Conservation (phyloP, 2,797 vertebrate species). For the Columba guinea region DNA sequence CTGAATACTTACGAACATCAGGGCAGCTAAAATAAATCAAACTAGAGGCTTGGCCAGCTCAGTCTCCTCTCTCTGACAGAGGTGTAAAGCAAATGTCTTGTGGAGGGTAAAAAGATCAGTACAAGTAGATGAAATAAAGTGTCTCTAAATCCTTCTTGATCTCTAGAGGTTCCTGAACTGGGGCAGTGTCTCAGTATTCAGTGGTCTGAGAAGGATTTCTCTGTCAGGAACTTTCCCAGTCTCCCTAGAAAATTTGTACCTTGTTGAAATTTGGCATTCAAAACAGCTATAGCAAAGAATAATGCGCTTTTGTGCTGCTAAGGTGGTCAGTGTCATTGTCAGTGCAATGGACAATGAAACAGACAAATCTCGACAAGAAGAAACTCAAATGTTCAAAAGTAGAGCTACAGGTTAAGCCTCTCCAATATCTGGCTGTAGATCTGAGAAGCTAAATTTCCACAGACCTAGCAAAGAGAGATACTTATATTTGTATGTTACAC, state of each 20-base stretch:
- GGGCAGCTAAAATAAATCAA: background rate
- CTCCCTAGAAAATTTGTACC: background rate
- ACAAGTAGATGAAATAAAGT: background rate
- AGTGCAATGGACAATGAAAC: background rate
- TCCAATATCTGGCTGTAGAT: background rate
- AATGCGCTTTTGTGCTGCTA: background rate
- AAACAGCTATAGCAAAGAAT: background rate
- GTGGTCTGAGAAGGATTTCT: background rate
- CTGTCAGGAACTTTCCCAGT: background rate
- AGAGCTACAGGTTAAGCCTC: background rate
- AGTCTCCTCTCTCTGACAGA: background rate
- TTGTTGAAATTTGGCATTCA: background rate
- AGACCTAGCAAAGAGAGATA: background rate
- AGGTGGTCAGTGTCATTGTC: background rate
- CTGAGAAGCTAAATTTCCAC: background rate
- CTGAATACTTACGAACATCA: background rate
- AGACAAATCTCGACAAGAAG: background rate
- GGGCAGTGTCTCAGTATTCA: background rate
- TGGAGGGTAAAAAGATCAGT: background rate
- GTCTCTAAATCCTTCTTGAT: background rate
- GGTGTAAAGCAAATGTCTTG: background rate
- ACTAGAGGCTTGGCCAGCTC: background rate
- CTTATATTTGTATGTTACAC: fast-evolving
- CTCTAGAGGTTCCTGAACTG: background rate
- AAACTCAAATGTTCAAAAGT: background rate